These are phyloP conservation scores for Columba guinea DNA, from an alignment of 2,797 vertebrate genomes.

Conservation along the genomic window DNA sequence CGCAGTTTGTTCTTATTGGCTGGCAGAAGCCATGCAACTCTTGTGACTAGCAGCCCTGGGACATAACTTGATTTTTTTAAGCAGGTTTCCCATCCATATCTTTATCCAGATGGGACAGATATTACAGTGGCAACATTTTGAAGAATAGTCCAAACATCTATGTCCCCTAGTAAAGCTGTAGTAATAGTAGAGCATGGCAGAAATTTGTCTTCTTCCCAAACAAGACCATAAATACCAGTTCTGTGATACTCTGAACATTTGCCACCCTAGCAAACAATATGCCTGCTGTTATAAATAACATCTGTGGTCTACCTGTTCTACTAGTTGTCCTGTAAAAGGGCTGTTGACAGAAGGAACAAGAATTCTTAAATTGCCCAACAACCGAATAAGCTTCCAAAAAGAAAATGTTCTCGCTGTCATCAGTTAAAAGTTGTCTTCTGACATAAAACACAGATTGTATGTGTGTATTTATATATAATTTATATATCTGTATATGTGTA, in stretches of 20 bases:
- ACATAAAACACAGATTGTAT: slow-evolving; percentile 16
- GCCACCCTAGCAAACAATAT: background rate
- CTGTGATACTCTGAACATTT: background rate
- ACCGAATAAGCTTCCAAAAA: background rate
- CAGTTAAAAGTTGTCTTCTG: slow-evolving; percentile 33
- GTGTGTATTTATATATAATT: slow-evolving; percentile 52
- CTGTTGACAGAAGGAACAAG: background rate
- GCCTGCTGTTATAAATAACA: background rate
- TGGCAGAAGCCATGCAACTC: background rate
- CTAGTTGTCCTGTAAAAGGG: background rate
- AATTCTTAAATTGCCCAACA: background rate
- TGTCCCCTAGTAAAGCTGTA: background rate
- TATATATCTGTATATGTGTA: slow-evolving; percentile 44
- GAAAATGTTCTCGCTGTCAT: background rate
- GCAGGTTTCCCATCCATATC: background rate
- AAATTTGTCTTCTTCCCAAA: background rate
- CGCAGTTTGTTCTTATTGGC: background rate
- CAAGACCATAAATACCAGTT: background rate
- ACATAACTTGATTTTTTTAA: background rate
- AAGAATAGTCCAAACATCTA: background rate
- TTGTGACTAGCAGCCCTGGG: background rate
- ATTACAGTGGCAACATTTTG: background rate
- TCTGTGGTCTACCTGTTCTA: background rate
- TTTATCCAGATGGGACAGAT: background rate
- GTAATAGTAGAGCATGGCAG: background rate